phyloP scores from a whole-genome alignment of 2,888 invertebrate species.

The Macaria notata region DNA sequence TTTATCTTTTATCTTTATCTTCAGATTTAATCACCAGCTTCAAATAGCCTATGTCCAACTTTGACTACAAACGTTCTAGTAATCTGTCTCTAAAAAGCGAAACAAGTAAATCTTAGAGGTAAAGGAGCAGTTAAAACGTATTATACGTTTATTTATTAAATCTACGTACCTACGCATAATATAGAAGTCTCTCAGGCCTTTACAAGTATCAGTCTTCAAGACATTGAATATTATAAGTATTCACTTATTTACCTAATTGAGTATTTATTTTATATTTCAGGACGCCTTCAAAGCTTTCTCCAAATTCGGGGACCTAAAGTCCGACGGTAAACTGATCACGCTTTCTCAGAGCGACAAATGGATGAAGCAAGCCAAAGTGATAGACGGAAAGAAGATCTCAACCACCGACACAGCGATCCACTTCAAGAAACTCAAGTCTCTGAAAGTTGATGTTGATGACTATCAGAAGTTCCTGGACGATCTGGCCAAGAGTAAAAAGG shows the following conservation, averaged over 20 bases:
- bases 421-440: constrained; percentile 93
- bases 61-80: too few species aligned
- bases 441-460: constrained; percentile 89
- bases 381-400: constrained; percentile 91
- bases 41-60: too few species aligned
- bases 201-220: too few species aligned
- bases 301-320: constrained; percentile 93
- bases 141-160: too few species aligned
- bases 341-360: constrained; percentile 96
- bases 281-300: constrained; percentile 91
- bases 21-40: too few species aligned
- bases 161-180: too few species aligned
- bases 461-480: constrained; percentile 94
- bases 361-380: constrained; percentile 94
- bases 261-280: constrained; percentile 63
- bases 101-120: too few species aligned
- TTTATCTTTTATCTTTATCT: too few species aligned
- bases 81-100: too few species aligned
- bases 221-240: too few species aligned
- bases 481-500: constrained; percentile 91
- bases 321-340: constrained; percentile 92
- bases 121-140: too few species aligned
- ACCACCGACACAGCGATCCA: constrained; percentile 95
- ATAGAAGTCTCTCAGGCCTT: too few species aligned
- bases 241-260: not conserved